phyloP scores from a whole-genome alignment of 1,140 invertebrate genomes.

The Drosophila ogumai region DNA sequence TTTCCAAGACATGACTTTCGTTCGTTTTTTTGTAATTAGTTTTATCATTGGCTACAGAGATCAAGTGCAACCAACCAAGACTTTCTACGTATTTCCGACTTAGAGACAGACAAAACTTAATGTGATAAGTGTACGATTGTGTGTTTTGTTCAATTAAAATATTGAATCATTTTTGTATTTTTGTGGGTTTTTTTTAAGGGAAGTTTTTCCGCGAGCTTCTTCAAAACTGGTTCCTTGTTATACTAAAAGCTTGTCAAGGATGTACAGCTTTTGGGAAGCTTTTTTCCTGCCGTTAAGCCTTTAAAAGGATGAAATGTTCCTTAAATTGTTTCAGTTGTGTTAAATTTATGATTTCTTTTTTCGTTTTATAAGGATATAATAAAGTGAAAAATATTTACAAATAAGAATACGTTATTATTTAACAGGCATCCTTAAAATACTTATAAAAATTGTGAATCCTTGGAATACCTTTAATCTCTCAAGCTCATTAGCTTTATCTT shows the following conservation, averaged over 20 bases:
- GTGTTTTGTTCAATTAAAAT: slow-evolving; percentile 60
- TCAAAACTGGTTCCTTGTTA: neutral
- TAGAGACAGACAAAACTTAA: slow-evolving; percentile 50
- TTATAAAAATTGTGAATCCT: neutral
- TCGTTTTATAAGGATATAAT: no score
- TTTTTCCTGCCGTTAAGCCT: neutral
- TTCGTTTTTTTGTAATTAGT: slow-evolving; percentile 41
- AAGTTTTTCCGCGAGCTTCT: neutral
- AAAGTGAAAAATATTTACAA: neutral
- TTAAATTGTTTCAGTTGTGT: neutral
- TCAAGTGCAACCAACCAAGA: slow-evolving; percentile 66
- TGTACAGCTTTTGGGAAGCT: neutral
- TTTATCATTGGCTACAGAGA: slow-evolving; percentile 54
- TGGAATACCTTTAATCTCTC: neutral
- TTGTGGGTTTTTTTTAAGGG: neutral
- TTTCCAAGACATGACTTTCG: slow-evolving; percentile 41
- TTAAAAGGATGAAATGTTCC: neutral
- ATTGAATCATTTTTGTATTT: slow-evolving; percentile 49
- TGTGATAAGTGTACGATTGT: slow-evolving; percentile 64
- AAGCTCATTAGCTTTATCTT: slow-evolving; percentile 16
- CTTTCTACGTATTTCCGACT: slow-evolving; percentile 33
- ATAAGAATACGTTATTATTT: no score
- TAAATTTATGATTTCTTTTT: no score
- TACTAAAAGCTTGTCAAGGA: slow-evolving; percentile 21
- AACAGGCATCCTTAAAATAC: neutral